phyloP scores from a whole-genome alignment of 2,797 vertebrate species.

The Silurus aristotelis region DNA sequence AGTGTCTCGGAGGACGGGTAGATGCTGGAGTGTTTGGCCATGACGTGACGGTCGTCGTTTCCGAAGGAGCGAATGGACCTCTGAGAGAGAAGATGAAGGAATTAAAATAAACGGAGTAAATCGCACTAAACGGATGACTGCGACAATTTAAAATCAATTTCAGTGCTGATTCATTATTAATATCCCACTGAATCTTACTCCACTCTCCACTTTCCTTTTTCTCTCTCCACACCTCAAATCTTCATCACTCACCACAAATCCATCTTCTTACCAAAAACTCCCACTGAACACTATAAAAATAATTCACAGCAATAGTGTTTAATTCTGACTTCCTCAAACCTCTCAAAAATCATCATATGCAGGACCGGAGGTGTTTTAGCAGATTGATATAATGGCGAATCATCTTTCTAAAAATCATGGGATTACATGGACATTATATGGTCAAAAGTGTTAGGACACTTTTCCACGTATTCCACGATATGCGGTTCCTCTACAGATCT shows the following conservation, averaged over 20 bases:
- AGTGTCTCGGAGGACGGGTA: conserved; percentile 96
- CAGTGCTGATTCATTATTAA: neutral
- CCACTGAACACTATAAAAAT: neutral
- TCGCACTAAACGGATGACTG: too few species aligned
- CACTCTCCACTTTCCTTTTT: neutral
- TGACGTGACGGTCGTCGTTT: conserved; percentile 98
- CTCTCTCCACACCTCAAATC: neutral
- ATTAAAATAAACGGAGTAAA: neutral
- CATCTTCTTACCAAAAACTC: neutral
- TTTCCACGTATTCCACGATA: too few species aligned
- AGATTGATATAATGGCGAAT: too few species aligned
- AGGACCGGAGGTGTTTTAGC: neutral
- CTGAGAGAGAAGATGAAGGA: conserved; percentile 66
- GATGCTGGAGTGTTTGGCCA: conserved; percentile 98
- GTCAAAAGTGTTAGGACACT: too few species aligned
- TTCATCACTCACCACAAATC: neutral
- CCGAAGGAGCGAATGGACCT: conserved; percentile 98
- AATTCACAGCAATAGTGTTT: neutral
- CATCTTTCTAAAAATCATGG: too few species aligned
- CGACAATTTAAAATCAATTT: neutral
- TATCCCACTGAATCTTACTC: neutral
- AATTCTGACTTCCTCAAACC: neutral
- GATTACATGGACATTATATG: too few species aligned
- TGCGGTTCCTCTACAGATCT: too few species aligned
- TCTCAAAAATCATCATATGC: neutral